These are phyloP conservation scores for Ridgeia piscesae DNA, from an alignment of 1,140 invertebrate species.

Conservation along the genomic window DNA sequence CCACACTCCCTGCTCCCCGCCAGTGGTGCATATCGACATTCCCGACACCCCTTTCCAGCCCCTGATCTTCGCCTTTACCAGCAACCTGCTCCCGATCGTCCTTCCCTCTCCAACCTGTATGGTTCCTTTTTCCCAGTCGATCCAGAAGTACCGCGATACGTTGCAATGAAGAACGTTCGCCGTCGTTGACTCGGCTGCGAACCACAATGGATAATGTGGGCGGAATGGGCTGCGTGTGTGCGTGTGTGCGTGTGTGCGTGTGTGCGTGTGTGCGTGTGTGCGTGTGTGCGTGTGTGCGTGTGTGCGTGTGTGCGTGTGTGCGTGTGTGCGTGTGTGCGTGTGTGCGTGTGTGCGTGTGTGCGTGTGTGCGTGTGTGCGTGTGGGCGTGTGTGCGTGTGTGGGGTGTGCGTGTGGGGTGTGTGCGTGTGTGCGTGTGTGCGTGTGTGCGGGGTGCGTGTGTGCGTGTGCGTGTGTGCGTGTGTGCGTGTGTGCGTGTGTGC, in stretches of 20 bases:
- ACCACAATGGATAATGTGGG: not conserved
- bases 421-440: no score
- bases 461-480: no score
- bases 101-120: conserved; percentile 19
- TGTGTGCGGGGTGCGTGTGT: no score
- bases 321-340: no score
- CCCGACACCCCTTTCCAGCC: conserved; percentile 7
- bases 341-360: no score
- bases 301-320: no score
- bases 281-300: no score
- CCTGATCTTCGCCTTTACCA: not conserved
- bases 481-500: no score
- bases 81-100: not conserved
- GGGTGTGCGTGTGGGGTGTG: no score
- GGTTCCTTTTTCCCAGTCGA: not conserved
- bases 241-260: not conserved
- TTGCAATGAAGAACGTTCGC: not conserved
- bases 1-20: not conserved
- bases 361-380: not conserved
- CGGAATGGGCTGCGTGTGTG: not conserved
- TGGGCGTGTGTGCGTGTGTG: no score
- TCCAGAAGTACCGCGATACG: not conserved
- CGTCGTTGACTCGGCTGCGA: not conserved
- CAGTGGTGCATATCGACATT: conserved; percentile 2
- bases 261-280: conserved; percentile 2